A percentile compares a stretch with the other conserved stretches of the same genome.
These are phyloP conservation scores for Bufotes viridis DNA, from an alignment of 2,797 vertebrate species.

Conservation along the genomic window DNA sequence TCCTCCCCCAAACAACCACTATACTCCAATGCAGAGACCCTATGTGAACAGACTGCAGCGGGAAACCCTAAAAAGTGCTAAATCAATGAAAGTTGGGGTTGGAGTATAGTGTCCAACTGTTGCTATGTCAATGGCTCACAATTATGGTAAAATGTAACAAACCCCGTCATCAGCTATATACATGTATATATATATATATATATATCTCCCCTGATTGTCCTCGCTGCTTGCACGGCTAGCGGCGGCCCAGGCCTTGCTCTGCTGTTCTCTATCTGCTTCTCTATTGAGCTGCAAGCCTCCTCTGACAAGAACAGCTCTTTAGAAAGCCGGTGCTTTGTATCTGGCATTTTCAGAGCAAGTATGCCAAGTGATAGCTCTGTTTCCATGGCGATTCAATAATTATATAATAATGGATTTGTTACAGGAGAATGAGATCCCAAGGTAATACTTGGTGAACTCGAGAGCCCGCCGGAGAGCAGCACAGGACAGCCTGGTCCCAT, in stretches of 20 bases:
- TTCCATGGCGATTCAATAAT: slow-evolving; percentile 60
- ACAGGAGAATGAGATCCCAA: slow-evolving; percentile 45
- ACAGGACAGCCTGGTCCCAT: background rate
- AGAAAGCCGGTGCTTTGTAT: slow-evolving; percentile 44
- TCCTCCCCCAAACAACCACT: no score
- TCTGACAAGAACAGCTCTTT: slow-evolving; percentile 39
- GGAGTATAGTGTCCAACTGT: no score
- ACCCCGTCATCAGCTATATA: no score
- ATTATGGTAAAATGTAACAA: no score
- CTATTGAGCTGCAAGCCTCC: slow-evolving; percentile 1
- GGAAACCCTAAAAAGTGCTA: no score
- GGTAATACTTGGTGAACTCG: background rate
- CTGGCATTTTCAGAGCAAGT: slow-evolving; percentile 40
- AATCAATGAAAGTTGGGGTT: no score
- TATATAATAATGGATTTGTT: slow-evolving; percentile 59
- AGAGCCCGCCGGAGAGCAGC: background rate
- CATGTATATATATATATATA: no score
- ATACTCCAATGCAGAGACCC: no score
- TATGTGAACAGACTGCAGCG: no score
- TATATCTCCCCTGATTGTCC: no score
- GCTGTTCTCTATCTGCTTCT: background rate
- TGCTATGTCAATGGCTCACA: no score
- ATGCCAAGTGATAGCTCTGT: slow-evolving; percentile 55
- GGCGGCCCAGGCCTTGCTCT: background rate
- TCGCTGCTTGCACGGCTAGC: no score